Percentiles rank a stretch among this genome's conserved stretches.
These are phyloP conservation scores for Boulengerochromis microlepis DNA, from an alignment of 2,113 vertebrate genomes.

Conservation along the genomic window DNA sequence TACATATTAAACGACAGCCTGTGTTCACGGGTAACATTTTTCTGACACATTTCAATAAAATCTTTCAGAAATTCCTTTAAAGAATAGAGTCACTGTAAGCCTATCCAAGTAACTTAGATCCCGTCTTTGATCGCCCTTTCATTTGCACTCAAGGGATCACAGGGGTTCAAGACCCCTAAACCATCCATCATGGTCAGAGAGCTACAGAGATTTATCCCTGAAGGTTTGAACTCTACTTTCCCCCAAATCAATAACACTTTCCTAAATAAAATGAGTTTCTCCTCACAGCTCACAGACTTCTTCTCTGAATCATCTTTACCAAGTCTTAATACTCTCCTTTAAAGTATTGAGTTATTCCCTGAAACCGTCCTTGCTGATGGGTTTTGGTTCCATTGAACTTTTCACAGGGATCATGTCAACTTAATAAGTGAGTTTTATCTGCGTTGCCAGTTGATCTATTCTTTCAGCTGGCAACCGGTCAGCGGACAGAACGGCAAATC, in stretches of 20 bases:
- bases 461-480: background rate
- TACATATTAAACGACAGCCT: background rate
- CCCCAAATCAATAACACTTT: conserved; percentile 47
- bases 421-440: conserved; percentile 1
- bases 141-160: conserved; percentile 1
- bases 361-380: background rate
- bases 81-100: background rate
- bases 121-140: background rate
- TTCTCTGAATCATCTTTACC: background rate
- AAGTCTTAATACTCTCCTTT: background rate
- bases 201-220: background rate
- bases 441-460: background rate
- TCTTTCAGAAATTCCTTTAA: background rate
- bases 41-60: background rate
- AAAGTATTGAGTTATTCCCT: background rate
- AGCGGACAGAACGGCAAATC: background rate
- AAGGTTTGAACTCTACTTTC: conserved; percentile 12
- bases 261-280: conserved; percentile 34
- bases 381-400: background rate
- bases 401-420: background rate
- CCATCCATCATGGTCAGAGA: conserved; percentile 22
- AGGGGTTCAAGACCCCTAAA: background rate
- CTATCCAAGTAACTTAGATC: background rate
- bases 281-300: conserved; percentile 10
- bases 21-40: background rate